Percentiles rank a stretch among this genome's conserved stretches.
Evolutionary conservation across 1,140 invertebrate genomes (phyloP).

Genomic region (Drosophila sp.): DNA sequence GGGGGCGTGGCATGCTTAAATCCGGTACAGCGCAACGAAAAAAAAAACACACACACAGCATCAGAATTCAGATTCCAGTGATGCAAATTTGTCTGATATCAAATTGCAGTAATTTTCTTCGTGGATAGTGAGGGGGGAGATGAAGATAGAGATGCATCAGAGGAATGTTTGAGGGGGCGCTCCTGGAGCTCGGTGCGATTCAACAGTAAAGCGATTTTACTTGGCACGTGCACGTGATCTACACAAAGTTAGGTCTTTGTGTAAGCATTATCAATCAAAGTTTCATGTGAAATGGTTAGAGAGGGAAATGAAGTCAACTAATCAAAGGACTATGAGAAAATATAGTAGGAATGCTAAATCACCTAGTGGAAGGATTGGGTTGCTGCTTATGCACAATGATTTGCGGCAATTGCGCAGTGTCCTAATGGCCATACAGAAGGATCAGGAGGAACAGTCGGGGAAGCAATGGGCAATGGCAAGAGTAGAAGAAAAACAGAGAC

Average conservation of each 20-base stretch:
- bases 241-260: too few species aligned
- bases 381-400: constrained; percentile 1
- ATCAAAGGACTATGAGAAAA: constrained; percentile 2
- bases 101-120: constrained; percentile 70
- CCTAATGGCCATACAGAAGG: neutral
- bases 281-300: neutral
- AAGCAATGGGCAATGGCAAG: neutral
- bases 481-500: neutral
- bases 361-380: neutral
- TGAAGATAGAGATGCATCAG: neutral
- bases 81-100: constrained; percentile 43
- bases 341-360: neutral
- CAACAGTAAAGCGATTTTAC: neutral
- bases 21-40: constrained; percentile 28
- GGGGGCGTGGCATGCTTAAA: constrained; percentile 58
- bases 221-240: neutral
- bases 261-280: neutral
- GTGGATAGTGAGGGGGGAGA: too few species aligned
- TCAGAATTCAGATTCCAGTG: constrained; percentile 12
- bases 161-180: neutral
- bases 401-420: constrained; percentile 5
- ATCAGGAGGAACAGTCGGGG: neutral
- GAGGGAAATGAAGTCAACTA: neutral
- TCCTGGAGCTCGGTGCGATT: neutral
- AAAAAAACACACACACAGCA: constrained; percentile 2